Evolutionary conservation across 2,888 invertebrate genomes (phyloP), one percentile per base, ranked within the genome.

Genomic region (Disparrhopalites patrizii): DNA sequence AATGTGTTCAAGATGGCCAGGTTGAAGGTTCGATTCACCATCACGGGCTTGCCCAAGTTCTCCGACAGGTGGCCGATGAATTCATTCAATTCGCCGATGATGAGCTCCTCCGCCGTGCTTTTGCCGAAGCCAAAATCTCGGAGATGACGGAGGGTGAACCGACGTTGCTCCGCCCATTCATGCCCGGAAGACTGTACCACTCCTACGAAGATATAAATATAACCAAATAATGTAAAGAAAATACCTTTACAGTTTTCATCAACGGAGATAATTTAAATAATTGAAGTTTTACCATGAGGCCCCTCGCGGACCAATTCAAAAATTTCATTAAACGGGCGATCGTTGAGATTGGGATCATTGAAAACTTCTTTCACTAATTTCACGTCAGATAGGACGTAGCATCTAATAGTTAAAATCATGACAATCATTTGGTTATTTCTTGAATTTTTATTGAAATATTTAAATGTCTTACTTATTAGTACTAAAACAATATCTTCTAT

Each of bases 51-150:
- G 8, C 60, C 60, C 7, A 25, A 25, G 28, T 38, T 25, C 18
- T 58, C 43, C 13, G 25, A 3, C 8, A 58, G 28, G 20, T 50
- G 23, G 4, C 25, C 28, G 5, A 40, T 15, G 15, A 58, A 30
- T 18, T 38, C 30, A 2, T 25, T 36, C 13, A 58, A 25, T 40
- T 58, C 60, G n/a, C 10, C 18, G 15, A n/a, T 25, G 8, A 58
- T 43, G 27, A 43, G 15, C 15, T 36, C 38, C 28, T 58, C 60
- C 28, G 25, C 23, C 2, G 60, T 23, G 4, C 25, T 40, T 43
- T 58, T 58, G n/a, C 60, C 60, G 43, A 58, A 40, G 2, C 60
- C 60, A 23, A 58, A 58, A 27, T 58, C 38, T 43, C 60, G 18
- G 36, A 58, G 40, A 38, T 58, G 43, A 10, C 54, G 33, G 15